phyloP scores from a whole-genome alignment of 2,797 vertebrate genomes.

The Sylvilagus floridanus region DNA sequence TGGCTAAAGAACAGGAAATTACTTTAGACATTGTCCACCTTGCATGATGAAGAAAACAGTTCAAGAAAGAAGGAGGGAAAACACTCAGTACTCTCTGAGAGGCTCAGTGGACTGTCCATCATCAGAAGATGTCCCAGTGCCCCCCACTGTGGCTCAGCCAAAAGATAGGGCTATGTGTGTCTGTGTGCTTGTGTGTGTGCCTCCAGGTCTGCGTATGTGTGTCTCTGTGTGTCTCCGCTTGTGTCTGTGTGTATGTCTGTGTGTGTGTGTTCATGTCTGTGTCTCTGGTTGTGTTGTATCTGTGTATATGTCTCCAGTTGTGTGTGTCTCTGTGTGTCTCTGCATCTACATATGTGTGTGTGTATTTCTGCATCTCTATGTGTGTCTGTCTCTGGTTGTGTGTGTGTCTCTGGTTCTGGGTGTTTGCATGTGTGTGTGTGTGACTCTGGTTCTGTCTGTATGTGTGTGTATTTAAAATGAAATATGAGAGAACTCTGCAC shows the following conservation, averaged over 20 bases:
- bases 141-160: neutral
- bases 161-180: accelerated
- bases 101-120: neutral
- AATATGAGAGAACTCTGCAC: neutral
- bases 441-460: neutral
- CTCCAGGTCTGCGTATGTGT: too few relatives aligned
- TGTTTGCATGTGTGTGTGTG: neutral
- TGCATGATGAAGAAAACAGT: neutral
- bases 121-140: neutral
- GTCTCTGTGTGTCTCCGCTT: too few relatives aligned
- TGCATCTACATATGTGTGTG: too few relatives aligned
- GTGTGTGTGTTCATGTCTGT: neutral
- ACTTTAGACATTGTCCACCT: neutral
- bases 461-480: neutral
- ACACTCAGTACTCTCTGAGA: neutral
- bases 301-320: too few relatives aligned
- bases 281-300: too few relatives aligned
- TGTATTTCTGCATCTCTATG: too few relatives aligned
- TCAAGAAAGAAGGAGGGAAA: neutral
- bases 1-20: neutral
- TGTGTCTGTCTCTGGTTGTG: neutral
- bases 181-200: too few relatives aligned
- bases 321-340: too few relatives aligned
- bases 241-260: neutral
- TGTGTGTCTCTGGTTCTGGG: too few relatives aligned